These are phyloP conservation scores for Ceratina australensis DNA, from an alignment of 1,140 invertebrate genomes.

Conservation along the genomic window DNA sequence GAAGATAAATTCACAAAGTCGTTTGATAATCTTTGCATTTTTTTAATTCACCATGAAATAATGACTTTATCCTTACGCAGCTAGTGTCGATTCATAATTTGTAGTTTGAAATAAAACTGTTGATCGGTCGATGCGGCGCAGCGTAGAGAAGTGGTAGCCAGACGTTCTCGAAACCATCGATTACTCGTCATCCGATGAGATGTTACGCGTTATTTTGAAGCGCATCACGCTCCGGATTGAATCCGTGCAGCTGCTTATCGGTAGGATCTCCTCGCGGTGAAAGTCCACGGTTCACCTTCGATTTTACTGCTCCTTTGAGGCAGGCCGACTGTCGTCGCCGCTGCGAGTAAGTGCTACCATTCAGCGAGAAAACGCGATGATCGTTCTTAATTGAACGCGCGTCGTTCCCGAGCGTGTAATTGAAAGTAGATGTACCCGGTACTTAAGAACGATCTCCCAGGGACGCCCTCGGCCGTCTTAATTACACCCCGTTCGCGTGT, in stretches of 20 bases:
- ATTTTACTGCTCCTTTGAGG: background rate
- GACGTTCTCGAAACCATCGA: background rate
- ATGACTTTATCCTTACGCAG: background rate
- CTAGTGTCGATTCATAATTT: background rate
- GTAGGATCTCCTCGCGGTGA: background rate
- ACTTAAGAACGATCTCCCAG: background rate
- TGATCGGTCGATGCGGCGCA: background rate
- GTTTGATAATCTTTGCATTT: too few species aligned
- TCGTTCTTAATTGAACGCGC: slow-evolving; percentile 2
- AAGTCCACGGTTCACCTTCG: background rate
- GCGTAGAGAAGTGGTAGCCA: background rate
- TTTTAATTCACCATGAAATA: too few species aligned
- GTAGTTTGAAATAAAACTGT: background rate
- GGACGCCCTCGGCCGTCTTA: too few species aligned
- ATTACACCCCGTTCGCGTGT: background rate
- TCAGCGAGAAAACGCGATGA: background rate
- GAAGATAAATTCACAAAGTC: too few species aligned
- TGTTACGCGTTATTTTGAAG: background rate
- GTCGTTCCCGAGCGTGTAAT: background rate
- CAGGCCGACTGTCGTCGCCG: background rate
- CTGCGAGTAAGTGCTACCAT: background rate
- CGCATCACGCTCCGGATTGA: background rate
- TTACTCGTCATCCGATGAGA: background rate
- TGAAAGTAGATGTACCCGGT: background rate
- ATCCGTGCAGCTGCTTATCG: slow-evolving; percentile 2